These are phyloP conservation scores for Reticulitermes lucifugus DNA, from an alignment of 2,888 invertebrate genomes.

Conservation along the genomic window DNA sequence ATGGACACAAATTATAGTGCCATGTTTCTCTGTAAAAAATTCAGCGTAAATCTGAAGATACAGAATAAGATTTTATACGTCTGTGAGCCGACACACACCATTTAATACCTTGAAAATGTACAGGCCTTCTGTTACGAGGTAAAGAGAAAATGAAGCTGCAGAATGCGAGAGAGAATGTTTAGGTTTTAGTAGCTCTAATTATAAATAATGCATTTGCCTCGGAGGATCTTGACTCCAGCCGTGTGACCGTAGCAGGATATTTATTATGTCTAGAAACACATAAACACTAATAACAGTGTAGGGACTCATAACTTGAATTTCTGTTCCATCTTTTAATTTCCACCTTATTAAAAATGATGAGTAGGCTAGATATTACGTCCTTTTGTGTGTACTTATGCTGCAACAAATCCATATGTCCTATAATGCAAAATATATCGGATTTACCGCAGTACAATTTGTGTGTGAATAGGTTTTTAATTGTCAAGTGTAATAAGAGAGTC, in stretches of 20 bases:
- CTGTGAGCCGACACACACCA: too few relatives aligned
- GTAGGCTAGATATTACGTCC: not conserved
- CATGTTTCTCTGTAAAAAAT: too few relatives aligned
- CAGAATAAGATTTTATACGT: too few relatives aligned
- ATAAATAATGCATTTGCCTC: conserved; percentile 27
- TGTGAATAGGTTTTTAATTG: too few relatives aligned
- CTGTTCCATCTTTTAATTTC: conserved; percentile 10
- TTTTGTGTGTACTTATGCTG: not conserved
- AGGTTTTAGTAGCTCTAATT: conserved; percentile 26
- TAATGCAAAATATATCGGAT: too few relatives aligned
- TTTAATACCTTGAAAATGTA: too few relatives aligned
- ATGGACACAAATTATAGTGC: too few relatives aligned
- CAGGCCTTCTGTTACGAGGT: not conserved
- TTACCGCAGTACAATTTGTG: too few relatives aligned
- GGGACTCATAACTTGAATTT: conserved; percentile 30
- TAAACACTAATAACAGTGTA: conserved; percentile 7
- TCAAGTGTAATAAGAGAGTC: too few relatives aligned
- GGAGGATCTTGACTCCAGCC: not conserved
- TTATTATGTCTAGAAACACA: conserved; percentile 37
- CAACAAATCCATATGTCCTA: not conserved
- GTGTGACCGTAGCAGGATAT: not conserved
- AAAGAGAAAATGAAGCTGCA: not conserved
- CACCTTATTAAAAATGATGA: conserved; percentile 31
- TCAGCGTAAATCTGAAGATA: too few relatives aligned
- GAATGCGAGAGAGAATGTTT: not conserved